Conservation (phyloP, 2,113 vertebrate species). For the Drymodes brunneopygia region DNA sequence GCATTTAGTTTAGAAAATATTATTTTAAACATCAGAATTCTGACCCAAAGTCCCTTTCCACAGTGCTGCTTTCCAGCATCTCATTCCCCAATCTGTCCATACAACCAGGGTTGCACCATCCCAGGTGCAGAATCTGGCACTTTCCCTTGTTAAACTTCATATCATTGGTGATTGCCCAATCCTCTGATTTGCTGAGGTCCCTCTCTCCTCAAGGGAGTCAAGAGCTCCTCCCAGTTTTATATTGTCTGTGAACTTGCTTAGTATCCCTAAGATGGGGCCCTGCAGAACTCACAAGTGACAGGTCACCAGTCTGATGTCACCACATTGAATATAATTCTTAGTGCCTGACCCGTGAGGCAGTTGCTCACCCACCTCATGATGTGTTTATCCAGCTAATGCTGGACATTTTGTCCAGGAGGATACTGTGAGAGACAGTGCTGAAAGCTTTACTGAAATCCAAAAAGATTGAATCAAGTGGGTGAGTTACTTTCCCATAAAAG, state of each 20-base stretch:
- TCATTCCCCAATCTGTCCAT: background rate
- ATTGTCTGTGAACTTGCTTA: background rate
- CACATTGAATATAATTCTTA: rapidly evolving
- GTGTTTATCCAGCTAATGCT: background rate
- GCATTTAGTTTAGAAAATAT: background rate
- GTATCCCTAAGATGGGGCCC: background rate
- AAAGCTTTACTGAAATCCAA: background rate
- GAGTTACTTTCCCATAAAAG: background rate
- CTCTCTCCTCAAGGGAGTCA: no score
- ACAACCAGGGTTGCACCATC: background rate
- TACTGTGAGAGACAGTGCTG: background rate
- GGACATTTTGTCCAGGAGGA: background rate
- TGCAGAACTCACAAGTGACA: background rate
- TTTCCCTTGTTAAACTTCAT: no score
- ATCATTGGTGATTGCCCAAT: background rate
- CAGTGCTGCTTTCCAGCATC: background rate
- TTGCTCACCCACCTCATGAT: background rate
- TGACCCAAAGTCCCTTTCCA: background rate
- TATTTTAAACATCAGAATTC: background rate
- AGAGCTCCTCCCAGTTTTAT: background rate
- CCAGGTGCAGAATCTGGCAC: background rate
- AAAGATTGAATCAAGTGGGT: background rate
- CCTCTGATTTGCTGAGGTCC: background rate
- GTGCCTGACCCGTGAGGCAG: rapidly evolving
- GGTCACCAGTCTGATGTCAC: background rate